These are phyloP conservation scores for Elephantulus edwardii DNA, from an alignment of 2,113 vertebrate genomes.

Conservation along the genomic window DNA sequence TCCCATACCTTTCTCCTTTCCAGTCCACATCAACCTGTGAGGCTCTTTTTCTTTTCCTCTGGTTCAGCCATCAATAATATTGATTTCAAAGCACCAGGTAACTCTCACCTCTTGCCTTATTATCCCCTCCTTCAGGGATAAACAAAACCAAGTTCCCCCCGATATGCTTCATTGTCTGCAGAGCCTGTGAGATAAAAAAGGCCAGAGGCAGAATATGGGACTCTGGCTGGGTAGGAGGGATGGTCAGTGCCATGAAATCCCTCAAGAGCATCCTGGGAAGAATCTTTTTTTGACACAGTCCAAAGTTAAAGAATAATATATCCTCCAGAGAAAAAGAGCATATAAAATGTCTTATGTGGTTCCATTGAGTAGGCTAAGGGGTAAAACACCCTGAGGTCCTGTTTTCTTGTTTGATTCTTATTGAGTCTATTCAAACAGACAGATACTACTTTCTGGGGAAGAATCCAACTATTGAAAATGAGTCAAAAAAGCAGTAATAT, in stretches of 20 bases:
- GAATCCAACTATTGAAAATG: neutral
- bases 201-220: conserved; percentile 40
- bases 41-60: conserved; percentile 33
- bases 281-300: conserved; percentile 48
- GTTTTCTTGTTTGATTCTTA: conserved; percentile 27
- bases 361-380: neutral
- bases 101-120: conserved; percentile 70
- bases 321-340: conserved; percentile 38
- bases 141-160: conserved; percentile 56
- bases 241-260: neutral
- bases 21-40: neutral
- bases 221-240: neutral
- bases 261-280: neutral
- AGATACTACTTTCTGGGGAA: conserved; percentile 1
- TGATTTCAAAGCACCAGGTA: conserved; percentile 58
- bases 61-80: conserved; percentile 58
- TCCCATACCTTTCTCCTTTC: neutral
- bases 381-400: neutral
- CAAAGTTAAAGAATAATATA: conserved; percentile 44
- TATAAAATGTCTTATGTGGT: neutral
- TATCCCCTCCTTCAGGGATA: conserved; percentile 68
- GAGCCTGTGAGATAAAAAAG: conserved; percentile 47
- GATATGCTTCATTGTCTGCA: neutral
- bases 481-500: neutral
- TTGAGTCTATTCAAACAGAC: conserved; percentile 32